Percentiles rank a stretch among this genome's conserved stretches.
These are phyloP conservation scores for Babylonia areolata DNA, from an alignment of 1,140 invertebrate species.

Conservation along the genomic window DNA sequence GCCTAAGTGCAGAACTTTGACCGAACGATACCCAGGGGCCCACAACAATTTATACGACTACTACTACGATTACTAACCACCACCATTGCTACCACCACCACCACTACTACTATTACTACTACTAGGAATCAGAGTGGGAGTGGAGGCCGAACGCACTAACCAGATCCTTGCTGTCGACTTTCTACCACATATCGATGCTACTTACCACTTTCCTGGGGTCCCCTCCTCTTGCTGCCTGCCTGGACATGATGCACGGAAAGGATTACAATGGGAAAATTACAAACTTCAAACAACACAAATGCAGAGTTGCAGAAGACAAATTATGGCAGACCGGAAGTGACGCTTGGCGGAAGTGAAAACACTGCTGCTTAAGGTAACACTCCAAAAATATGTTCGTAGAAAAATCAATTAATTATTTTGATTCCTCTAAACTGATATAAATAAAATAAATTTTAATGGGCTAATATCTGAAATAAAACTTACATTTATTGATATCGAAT, in stretches of 20 bases:
- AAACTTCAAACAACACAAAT: background rate
- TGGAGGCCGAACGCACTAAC: too few relatives aligned
- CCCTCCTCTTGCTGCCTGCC: conserved; percentile 78
- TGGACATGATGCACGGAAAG: conserved; percentile 77
- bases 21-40: background rate
- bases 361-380: background rate
- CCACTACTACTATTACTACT: too few relatives aligned
- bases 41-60: too few relatives aligned
- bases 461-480: too few relatives aligned
- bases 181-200: background rate
- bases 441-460: too few relatives aligned
- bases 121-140: too few relatives aligned
- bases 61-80: too few relatives aligned
- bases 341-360: background rate
- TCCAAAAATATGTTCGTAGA: background rate
- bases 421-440: too few relatives aligned
- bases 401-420: too few relatives aligned
- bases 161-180: too few relatives aligned
- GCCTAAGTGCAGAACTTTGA: background rate
- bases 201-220: conserved; percentile 84
- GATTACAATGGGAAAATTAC: background rate
- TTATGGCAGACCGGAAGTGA: background rate
- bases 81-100: too few relatives aligned
- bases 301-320: background rate
- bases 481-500: too few relatives aligned